phyloP scores from a whole-genome alignment of 1,140 invertebrate species.

The Drosophila suzukii region DNA sequence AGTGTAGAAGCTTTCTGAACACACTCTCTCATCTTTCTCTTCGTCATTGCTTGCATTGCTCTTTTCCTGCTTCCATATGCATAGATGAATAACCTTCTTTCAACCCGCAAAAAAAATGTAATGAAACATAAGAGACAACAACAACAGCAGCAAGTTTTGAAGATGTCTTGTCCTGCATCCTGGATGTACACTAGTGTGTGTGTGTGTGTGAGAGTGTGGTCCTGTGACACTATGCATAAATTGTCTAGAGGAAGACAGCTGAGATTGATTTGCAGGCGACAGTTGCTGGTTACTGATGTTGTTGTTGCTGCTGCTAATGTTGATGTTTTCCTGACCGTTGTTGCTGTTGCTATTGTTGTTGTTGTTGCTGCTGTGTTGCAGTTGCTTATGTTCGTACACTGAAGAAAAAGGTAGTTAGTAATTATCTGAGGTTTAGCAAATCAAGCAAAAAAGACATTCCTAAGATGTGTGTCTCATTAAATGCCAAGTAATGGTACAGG shows the following conservation, averaged over 20 bases:
- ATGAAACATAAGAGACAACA: conserved; percentile 72
- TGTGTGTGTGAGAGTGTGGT: conserved; percentile 15
- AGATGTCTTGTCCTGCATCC: conserved; percentile 55
- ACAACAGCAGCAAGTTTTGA: conserved; percentile 30
- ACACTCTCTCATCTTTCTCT: conserved; percentile 14
- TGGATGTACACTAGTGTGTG: conserved; percentile 3
- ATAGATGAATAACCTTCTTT: conserved; percentile 57
- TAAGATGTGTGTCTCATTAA: no score
- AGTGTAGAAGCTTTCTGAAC: neutral
- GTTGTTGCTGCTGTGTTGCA: conserved; percentile 19
- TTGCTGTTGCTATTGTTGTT: conserved; percentile 31
- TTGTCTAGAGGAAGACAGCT: conserved; percentile 67
- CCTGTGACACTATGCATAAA: conserved; percentile 67
- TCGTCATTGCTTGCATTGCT: conserved; percentile 29
- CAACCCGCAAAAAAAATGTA: conserved; percentile 62
- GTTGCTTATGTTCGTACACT: conserved; percentile 31
- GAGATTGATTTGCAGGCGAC: conserved; percentile 82
- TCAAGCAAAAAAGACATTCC: neutral
- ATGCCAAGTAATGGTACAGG: no score
- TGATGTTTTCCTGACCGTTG: conserved; percentile 30
- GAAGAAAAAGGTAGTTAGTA: neutral
- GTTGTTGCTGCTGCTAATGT: conserved; percentile 34
- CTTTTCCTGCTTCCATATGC: conserved; percentile 42
- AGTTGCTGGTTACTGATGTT: conserved; percentile 49
- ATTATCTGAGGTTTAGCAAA: neutral